Evolutionary conservation across 2,888 invertebrate genomes (phyloP).

Genomic region (Euplexia lucipara): DNA sequence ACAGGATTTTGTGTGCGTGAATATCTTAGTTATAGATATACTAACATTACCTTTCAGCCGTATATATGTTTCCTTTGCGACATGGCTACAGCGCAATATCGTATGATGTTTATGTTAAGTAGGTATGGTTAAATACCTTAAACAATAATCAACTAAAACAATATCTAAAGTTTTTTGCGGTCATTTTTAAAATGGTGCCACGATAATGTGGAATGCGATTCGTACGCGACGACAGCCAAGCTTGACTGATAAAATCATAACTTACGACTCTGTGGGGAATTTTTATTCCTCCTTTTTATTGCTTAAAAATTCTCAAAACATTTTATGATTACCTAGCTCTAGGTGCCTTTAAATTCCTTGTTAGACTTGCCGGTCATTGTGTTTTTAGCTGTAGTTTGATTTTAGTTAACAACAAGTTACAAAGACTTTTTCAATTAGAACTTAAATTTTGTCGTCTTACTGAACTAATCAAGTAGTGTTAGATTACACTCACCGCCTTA

Average conservation of each 20-base stretch:
- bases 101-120: background rate
- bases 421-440: slow-evolving; percentile 27
- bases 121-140: no score
- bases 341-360: slow-evolving; percentile 13
- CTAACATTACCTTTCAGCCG: background rate
- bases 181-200: slow-evolving; percentile 26
- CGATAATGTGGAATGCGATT: slow-evolving; percentile 32
- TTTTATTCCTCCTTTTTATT: slow-evolving; percentile 33
- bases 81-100: slow-evolving; percentile 2
- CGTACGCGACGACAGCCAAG: slow-evolving; percentile 18
- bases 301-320: slow-evolving; percentile 25
- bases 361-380: background rate
- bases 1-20: slow-evolving; percentile 14
- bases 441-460: slow-evolving; percentile 37
- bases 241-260: slow-evolving; percentile 49
- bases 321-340: slow-evolving; percentile 14
- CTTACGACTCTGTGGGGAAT: slow-evolving; percentile 35
- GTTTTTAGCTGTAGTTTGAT: background rate
- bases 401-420: slow-evolving; percentile 23
- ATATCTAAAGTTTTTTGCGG: slow-evolving; percentile 29
- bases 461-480: slow-evolving; percentile 52
- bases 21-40: slow-evolving; percentile 9
- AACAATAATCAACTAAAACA: slow-evolving; percentile 23
- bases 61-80: background rate
- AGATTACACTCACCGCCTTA: slow-evolving; percentile 39